These are phyloP conservation scores for Ochotona princeps DNA, from an alignment of 2,113 vertebrate species.

Conservation along the genomic window DNA sequence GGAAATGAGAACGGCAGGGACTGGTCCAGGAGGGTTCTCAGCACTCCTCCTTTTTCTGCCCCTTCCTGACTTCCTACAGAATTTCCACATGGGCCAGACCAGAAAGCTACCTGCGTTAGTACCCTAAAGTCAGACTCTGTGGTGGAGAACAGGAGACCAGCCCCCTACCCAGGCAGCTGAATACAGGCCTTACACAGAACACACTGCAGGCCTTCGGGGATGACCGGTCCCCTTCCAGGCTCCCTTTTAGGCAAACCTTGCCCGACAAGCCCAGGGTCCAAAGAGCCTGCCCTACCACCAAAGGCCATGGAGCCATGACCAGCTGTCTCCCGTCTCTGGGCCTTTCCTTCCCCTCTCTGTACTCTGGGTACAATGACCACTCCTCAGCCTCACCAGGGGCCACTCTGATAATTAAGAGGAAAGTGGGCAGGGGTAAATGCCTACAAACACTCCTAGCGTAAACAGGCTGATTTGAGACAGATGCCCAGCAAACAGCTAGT, in stretches of 20 bases:
- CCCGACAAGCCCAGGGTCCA: not conserved
- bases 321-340: not conserved
- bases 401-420: conserved; percentile 25
- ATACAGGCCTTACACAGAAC: not conserved
- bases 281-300: not conserved
- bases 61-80: conserved; percentile 43
- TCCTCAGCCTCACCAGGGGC: not conserved
- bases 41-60: not conserved
- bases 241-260: not conserved
- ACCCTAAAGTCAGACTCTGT: not conserved
- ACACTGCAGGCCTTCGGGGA: not conserved
- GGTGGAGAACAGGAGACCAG: not conserved
- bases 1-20: conserved; percentile 24
- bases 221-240: not conserved
- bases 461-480: not conserved
- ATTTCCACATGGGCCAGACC: not conserved
- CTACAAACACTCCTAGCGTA: not conserved
- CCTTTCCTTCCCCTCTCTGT: not conserved
- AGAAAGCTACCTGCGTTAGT: not conserved
- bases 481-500: not conserved
- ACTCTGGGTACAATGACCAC: not conserved
- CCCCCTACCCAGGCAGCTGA: not conserved
- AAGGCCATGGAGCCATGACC: not conserved
- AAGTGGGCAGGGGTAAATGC: not conserved
- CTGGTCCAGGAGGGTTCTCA: not conserved